These are phyloP conservation scores for Acanthisitta chloris DNA, from an alignment of 2,113 vertebrate species.

Conservation along the genomic window DNA sequence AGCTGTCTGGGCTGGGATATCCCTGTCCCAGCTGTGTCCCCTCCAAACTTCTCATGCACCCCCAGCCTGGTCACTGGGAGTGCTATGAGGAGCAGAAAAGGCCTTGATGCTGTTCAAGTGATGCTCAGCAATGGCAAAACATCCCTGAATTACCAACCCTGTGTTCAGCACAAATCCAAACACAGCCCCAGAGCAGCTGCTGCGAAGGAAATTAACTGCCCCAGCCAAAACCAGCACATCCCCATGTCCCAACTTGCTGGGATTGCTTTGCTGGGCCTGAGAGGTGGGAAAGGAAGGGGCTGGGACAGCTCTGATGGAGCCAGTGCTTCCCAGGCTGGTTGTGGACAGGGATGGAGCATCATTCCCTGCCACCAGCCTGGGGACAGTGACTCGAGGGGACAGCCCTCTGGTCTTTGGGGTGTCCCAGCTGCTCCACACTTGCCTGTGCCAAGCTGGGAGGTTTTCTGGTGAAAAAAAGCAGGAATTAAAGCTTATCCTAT, in stretches of 20 bases:
- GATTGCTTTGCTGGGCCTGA: background rate
- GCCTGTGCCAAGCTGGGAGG: background rate
- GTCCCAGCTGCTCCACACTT: background rate
- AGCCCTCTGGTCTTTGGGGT: background rate
- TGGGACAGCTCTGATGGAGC: background rate
- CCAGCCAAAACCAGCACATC: background rate
- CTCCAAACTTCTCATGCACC: background rate
- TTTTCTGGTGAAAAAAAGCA: background rate
- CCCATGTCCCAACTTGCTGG: background rate
- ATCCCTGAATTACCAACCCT: background rate
- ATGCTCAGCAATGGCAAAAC: background rate
- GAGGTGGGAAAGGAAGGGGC: background rate
- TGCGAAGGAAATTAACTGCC: background rate
- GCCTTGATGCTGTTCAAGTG: background rate
- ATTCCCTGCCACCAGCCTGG: rapidly evolving
- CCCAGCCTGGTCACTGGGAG: background rate
- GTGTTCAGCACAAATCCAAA: background rate
- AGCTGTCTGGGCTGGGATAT: background rate
- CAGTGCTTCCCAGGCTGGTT: background rate
- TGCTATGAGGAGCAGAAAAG: background rate
- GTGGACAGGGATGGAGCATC: background rate
- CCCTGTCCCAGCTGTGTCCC: background rate
- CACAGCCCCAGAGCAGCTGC: background rate
- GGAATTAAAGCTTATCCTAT: background rate
- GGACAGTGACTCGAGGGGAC: rapidly evolving